Evolutionary conservation across 2,113 vertebrate species (phyloP).

Genomic region (Ptilorrhoa leucosticta): DNA sequence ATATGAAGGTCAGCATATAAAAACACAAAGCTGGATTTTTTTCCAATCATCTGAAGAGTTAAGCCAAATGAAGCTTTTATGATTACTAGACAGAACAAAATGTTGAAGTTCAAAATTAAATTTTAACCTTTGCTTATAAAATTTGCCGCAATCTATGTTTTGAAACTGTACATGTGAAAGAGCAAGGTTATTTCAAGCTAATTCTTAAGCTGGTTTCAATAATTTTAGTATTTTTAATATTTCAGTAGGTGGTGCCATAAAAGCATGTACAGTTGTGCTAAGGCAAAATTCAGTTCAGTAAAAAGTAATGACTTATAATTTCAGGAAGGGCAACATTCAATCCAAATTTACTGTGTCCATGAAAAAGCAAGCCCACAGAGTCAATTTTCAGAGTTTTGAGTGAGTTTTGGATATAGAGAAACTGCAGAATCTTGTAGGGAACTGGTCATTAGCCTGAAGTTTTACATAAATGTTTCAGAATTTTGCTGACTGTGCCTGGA

Average conservation of each 20-base stretch:
- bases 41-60: not conserved
- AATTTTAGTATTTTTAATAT: not conserved
- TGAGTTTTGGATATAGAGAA: not conserved
- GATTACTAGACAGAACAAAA: not conserved
- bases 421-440: not conserved
- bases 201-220: not conserved
- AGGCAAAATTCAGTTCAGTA: not conserved
- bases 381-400: not conserved
- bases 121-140: not conserved
- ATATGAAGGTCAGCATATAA: not conserved
- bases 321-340: not conserved
- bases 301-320: not conserved
- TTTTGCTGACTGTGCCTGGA: not conserved
- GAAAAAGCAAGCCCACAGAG: not conserved
- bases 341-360: not conserved
- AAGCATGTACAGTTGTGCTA: not conserved
- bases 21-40: not conserved
- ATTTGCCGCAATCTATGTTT: not conserved
- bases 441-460: not conserved
- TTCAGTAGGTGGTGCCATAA: slow-evolving; percentile 38
- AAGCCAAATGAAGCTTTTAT: not conserved
- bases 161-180: not conserved
- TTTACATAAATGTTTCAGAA: not conserved
- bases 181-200: not conserved
- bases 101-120: not conserved